These are phyloP conservation scores for Cerceris rybyensis DNA, from an alignment of 2,888 invertebrate genomes.

Conservation along the genomic window DNA sequence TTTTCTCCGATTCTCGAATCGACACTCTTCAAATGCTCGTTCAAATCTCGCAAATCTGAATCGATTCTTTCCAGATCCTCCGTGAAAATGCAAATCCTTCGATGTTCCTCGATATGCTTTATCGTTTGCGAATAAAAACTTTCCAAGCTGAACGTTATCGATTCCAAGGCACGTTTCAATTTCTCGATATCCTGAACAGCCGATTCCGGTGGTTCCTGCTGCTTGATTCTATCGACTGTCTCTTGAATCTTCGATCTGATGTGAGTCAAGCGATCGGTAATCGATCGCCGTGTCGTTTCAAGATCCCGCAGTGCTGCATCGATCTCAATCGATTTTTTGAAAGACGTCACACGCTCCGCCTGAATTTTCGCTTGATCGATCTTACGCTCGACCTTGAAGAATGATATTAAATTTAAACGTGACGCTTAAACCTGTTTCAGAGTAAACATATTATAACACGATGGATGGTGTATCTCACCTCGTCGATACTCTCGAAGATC, in stretches of 20 bases:
- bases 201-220: slow-evolving; percentile 87
- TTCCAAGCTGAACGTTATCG: slow-evolving; percentile 86
- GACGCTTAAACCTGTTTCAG: not conserved
- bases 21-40: slow-evolving; percentile 71
- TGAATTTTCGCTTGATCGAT: slow-evolving; percentile 84
- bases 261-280: slow-evolving; percentile 86
- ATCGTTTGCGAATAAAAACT: slow-evolving; percentile 84
- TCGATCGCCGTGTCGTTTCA: slow-evolving; percentile 85
- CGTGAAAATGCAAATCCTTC: slow-evolving; percentile 86
- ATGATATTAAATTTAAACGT: not conserved
- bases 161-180: slow-evolving; percentile 85
- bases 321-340: slow-evolving; percentile 78
- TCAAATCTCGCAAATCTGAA: slow-evolving; percentile 83
- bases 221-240: slow-evolving; percentile 86
- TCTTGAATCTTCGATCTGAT: slow-evolving; percentile 87
- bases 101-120: slow-evolving; percentile 85
- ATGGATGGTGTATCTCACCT: slow-evolving; percentile 34
- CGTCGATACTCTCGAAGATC: slow-evolving; percentile 85
- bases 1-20: slow-evolving; percentile 84
- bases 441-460: not conserved
- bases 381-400: slow-evolving; percentile 71
- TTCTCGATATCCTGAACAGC: slow-evolving; percentile 88
- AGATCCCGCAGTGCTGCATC: slow-evolving; percentile 83
- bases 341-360: slow-evolving; percentile 76
- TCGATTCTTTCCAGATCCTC: slow-evolving; percentile 88